Evolutionary conservation across 92 coral and sea anemone species (phyloP), one percentile per base, ranked within the genome.

Genomic region (Scolanthus callimorphus): DNA sequence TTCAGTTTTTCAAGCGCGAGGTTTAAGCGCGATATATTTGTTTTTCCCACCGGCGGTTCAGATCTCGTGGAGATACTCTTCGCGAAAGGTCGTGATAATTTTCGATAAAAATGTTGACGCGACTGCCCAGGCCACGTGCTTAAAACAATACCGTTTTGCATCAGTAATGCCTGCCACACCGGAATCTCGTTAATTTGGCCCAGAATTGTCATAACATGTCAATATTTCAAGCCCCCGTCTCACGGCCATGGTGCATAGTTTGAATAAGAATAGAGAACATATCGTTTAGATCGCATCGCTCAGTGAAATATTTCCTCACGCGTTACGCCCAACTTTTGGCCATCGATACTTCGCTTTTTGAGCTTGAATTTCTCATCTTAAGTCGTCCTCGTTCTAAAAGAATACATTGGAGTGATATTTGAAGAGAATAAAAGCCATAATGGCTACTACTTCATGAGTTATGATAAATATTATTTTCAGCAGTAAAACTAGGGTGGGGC

Each of bases 91-190:
- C 50, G 20, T 28, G 44, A 44, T 38, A 72, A 48, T 63, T 72
- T 78, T 47, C 39, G 63, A 68, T 55, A 57, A 56, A 68, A 68
- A 56, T 10, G 75, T 68, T 74, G 73, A 78, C 69, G 73, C 70
- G 62, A 74, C 75, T 86, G 78, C 83, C 70, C 74, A n/a, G 41
- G 94, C 98, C 98, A 92, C 98, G 98, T 92, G 98, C 87, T 73
- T 26, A 23, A 41, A 59, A 92, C 98, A 92, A 92, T 88, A 62
- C 90, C 31, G 47, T 68, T 46, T 58, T 76, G 98, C 80, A 80
- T 84, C 57, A 34, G 69, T 88, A 91, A 91, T 92, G 83, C 84
- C 59, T 39, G 62, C 66, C 75, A 71, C 90, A 66, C 80, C 25
- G 72, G 71, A 63, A 49, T 68, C 76, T 78, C 74, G 76, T 67